Base-by-base conservation (phyloP, 2,113 vertebrate genomes). In the Lucifuga dentata region DNA sequence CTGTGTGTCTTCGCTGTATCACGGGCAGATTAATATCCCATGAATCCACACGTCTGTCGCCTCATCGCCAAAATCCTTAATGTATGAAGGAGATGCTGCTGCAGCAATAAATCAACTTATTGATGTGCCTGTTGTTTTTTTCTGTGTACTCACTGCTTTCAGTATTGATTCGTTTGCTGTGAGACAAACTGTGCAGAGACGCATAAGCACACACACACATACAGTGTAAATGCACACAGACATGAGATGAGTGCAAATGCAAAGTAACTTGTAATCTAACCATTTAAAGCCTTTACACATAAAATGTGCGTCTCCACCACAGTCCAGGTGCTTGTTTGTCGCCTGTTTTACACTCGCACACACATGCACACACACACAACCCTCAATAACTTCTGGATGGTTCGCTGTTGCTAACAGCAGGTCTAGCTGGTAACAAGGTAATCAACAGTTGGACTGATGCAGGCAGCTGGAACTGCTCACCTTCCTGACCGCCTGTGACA, bases 401-500 rank as follows among this genome's bases (percentile, higher is more conserved):
- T 76, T 86, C 69, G 65, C 41, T 81, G 70, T n/a, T 77, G 73
- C 71, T 63, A 59, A 67, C 52, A 20, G 51, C 41, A 20, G 70
- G 61, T 71, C 58, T 88, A 88, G 86, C 82, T 87, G 70, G 64
- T 74, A 63, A 89, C 83, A 88, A 64, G 60, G 66, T 63, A 78
- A 68, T 78, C 77, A 85, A 39, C 84, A 88, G 82, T 67, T 78
- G 76, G 77, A 68, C 41, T 32, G 70, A 80, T 65, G 59, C 11
- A 48, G 76, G 70, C 74, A 80, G 68, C 39, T 80, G 72, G 57
- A 79, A 60, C 43, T 36, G 61, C 61, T 79, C 55, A 17, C 38
- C 51, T 33, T 60, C 51, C 55, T 84, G 45, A 32, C 46, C 21
- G 5, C 64, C n/a, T 56, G 38, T 48, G 49, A 77, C 65, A 45